Conservation (phyloP, 2,888 invertebrate species). For the Coenonympha arcania region DNA sequence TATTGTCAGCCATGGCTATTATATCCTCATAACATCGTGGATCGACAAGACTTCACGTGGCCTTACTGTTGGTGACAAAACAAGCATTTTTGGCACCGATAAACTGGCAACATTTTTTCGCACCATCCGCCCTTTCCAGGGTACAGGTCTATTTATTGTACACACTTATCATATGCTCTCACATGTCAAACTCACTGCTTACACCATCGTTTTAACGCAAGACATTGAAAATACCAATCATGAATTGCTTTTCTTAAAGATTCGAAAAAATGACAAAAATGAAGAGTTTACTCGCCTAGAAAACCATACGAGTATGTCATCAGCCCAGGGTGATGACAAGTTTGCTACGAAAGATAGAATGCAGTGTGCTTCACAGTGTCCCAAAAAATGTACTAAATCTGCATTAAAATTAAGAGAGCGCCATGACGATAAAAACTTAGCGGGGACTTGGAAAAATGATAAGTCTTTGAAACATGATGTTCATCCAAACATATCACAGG, state of each 20-base stretch:
- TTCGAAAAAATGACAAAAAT: not conserved
- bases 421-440: constrained; percentile 20
- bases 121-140: too few species aligned
- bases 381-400: constrained; percentile 15
- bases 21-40: too few species aligned
- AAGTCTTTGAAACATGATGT: constrained; percentile 17
- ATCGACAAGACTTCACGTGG: too few species aligned
- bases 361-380: constrained; percentile 7
- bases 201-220: too few species aligned
- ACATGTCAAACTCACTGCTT: too few species aligned
- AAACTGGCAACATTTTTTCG: too few species aligned
- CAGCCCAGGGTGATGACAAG: constrained; percentile 28
- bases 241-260: not conserved
- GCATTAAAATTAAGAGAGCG: constrained; percentile 8
- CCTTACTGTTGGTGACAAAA: too few species aligned
- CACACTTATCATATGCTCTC: too few species aligned
- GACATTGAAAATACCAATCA: too few species aligned
- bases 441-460: constrained; percentile 20
- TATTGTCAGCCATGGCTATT: too few species aligned
- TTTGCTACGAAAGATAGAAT: constrained; percentile 5
- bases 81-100: too few species aligned
- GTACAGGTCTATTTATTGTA: too few species aligned
- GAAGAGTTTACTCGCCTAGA: constrained; percentile 14
- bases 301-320: constrained; percentile 20
- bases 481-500: constrained; percentile 6